Evolutionary conservation across 2,113 vertebrate genomes (phyloP).

Genomic region (Nothobranchius furzeri): DNA sequence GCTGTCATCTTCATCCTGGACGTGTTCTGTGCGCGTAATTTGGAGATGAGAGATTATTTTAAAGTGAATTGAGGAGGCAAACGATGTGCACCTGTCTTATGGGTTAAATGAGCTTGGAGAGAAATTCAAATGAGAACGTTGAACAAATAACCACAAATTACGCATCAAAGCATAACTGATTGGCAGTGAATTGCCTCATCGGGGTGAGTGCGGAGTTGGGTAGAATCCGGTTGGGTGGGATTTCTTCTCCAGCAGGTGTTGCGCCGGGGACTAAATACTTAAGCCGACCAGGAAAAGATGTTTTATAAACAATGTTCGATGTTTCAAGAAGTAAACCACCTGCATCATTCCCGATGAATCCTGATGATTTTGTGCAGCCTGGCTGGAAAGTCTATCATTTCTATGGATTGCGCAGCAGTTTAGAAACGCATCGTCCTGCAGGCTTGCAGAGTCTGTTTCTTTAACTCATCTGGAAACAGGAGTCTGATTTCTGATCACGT

Average conservation of each 20-base stretch:
- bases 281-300: too few species aligned
- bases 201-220: neutral
- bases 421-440: too few species aligned
- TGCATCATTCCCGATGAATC: too few species aligned
- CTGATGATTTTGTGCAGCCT: too few species aligned
- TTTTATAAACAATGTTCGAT: too few species aligned
- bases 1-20: constrained; percentile 21
- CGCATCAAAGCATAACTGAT: constrained; percentile 38
- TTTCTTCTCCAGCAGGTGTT: constrained; percentile 37
- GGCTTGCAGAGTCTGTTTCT: too few species aligned
- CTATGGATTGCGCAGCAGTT: too few species aligned
- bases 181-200: constrained; percentile 2
- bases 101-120: constrained; percentile 7
- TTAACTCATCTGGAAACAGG: too few species aligned
- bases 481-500: too few species aligned
- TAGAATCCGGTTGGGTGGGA: neutral
- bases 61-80: constrained; percentile 12
- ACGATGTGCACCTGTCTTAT: constrained; percentile 22
- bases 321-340: too few species aligned
- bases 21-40: constrained; percentile 52
- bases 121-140: constrained; percentile 33
- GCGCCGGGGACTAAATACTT: too few species aligned
- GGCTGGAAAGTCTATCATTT: too few species aligned
- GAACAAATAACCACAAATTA: constrained; percentile 48
- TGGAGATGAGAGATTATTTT: constrained; percentile 19